Conservation (phyloP, 2,797 vertebrate species). For the Thripadectes ignobilis region DNA sequence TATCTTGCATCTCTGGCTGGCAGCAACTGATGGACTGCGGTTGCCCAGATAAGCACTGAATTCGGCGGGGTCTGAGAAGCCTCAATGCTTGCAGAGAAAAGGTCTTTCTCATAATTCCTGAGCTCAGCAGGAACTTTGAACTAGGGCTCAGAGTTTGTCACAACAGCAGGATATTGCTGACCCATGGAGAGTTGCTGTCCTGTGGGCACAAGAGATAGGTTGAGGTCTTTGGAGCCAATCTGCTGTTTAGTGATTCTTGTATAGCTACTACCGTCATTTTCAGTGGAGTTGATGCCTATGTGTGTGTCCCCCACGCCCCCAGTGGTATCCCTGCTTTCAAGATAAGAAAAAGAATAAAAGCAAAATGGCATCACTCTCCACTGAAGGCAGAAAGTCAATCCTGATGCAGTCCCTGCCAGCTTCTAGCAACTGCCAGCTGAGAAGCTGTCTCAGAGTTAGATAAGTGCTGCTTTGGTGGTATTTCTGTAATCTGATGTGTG, state of each 20-base stretch:
- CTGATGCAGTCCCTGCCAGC: neutral
- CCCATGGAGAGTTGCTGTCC: neutral
- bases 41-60: neutral
- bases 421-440: conserved; percentile 9
- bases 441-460: neutral
- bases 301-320: neutral
- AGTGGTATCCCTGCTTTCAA: neutral
- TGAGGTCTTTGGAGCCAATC: neutral
- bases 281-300: neutral
- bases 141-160: neutral
- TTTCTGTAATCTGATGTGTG: neutral
- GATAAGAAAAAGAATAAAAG: neutral
- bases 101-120: neutral
- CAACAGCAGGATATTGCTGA: neutral
- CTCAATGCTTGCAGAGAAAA: neutral
- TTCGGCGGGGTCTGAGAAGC: neutral
- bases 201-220: neutral
- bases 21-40: neutral
- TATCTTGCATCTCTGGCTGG: neutral
- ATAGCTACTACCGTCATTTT: neutral
- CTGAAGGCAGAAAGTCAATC: neutral
- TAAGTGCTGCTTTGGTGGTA: neutral
- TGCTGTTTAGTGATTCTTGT: neutral
- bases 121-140: neutral
- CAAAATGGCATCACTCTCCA: neutral